A percentile compares a stretch with the other conserved stretches of the same genome.
phyloP scores from a whole-genome alignment of 2,888 invertebrate species.

The Physocephala rufipes region DNA sequence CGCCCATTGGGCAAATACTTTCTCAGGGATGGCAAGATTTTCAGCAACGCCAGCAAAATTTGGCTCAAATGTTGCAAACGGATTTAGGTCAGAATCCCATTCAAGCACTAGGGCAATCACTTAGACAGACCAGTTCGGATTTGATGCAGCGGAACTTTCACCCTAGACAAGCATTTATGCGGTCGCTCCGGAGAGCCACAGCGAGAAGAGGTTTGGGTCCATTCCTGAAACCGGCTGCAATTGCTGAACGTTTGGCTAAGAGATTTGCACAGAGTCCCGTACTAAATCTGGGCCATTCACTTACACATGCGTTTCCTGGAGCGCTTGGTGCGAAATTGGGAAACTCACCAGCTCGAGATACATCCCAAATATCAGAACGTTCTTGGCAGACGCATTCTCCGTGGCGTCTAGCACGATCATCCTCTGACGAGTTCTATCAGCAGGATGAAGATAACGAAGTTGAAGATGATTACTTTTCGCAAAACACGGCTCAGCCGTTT shows the following conservation, averaged over 20 bases:
- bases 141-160: background rate
- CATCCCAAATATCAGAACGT: background rate
- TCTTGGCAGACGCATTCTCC: background rate
- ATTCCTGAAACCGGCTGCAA: constrained; percentile 24
- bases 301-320: background rate
- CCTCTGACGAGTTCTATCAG: background rate
- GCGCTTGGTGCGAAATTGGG: background rate
- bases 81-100: constrained; percentile 3
- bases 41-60: constrained; percentile 11
- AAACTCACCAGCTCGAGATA: background rate
- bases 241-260: constrained; percentile 24
- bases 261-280: constrained; percentile 11
- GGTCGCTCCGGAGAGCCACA: constrained; percentile 6
- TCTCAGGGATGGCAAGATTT: background rate
- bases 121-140: background rate
- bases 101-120: constrained; percentile 4
- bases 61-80: background rate
- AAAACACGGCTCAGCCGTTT: background rate
- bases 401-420: background rate
- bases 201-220: constrained; percentile 21
- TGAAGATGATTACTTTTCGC: background rate
- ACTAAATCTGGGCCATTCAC: constrained; percentile 14
- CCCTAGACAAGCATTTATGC: constrained; percentile 24
- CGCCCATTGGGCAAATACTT: constrained; percentile 1
- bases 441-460: background rate